These are phyloP conservation scores for Dasyornis broadbenti DNA, from an alignment of 2,113 vertebrate genomes.

Conservation along the genomic window DNA sequence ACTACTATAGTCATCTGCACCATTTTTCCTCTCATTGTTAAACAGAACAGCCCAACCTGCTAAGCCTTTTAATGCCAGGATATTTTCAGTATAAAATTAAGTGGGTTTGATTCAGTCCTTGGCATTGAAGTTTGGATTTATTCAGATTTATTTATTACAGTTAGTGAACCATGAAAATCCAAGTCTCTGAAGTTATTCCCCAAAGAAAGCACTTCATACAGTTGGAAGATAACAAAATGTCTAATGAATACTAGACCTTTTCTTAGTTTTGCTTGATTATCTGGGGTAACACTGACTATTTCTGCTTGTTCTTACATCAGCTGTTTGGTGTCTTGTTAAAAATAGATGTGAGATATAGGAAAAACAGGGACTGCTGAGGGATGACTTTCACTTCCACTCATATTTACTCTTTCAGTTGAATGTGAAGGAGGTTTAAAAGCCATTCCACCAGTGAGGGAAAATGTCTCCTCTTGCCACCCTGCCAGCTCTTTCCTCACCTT, in stretches of 20 bases:
- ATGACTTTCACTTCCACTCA: neutral
- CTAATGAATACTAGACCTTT: neutral
- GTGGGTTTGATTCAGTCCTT: neutral
- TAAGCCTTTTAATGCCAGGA: conserved; percentile 23
- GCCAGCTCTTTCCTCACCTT: neutral
- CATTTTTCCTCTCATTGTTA: conserved; percentile 7
- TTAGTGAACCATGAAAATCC: conserved; percentile 44
- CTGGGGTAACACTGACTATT: neutral
- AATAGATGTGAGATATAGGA: neutral
- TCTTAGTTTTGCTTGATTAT: neutral
- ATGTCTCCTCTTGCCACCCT: neutral
- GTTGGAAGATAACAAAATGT: neutral
- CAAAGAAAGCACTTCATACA: conserved; percentile 1
- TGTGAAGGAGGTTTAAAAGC: neutral
- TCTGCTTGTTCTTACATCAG: neutral
- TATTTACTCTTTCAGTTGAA: neutral
- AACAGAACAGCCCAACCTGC: neutral
- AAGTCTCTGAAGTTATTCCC: conserved; percentile 19
- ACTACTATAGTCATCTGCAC: neutral
- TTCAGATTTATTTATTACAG: conserved; percentile 63
- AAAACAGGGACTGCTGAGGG: neutral
- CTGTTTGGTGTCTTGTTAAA: neutral
- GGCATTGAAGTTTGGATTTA: conserved; percentile 29
- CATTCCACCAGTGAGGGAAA: neutral
- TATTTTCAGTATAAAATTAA: conserved; percentile 28